Evolutionary conservation across 2,888 invertebrate genomes (phyloP).

Genomic region (Pilophorus perplexus): DNA sequence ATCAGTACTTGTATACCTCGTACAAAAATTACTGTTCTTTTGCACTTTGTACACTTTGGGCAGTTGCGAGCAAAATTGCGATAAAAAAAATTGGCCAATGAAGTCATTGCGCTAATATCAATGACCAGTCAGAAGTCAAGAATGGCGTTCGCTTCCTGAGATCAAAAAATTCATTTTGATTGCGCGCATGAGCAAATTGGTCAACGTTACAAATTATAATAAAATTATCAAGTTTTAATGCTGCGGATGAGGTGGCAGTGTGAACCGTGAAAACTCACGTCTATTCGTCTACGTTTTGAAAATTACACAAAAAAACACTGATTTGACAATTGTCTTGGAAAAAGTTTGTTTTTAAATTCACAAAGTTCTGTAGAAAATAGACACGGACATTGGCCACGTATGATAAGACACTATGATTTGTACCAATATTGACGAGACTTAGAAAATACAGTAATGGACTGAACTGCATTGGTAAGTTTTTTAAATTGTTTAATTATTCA

Average conservation of each 20-base stretch:
- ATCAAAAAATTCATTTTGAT: constrained; percentile 33
- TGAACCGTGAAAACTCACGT: too few relatives aligned
- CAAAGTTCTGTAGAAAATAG: constrained; percentile 38
- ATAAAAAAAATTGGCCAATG: not conserved
- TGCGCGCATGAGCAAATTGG: constrained; percentile 32
- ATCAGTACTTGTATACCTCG: not conserved
- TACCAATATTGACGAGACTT: constrained; percentile 43
- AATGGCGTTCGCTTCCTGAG: constrained; percentile 18
- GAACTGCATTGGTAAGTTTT: constrained; percentile 11
- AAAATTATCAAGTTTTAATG: not conserved
- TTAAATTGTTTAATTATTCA: not conserved
- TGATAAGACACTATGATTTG: constrained; percentile 44
- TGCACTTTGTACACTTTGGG: too few relatives aligned
- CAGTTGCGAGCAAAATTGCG: not conserved
- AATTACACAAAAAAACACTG: constrained; percentile 11
- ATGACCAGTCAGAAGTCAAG: not conserved
- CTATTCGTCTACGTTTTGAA: not conserved
- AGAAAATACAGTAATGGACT: constrained; percentile 8
- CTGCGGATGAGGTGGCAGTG: constrained; percentile 21
- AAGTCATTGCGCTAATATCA: not conserved
- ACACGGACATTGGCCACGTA: constrained; percentile 42
- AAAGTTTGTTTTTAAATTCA: not conserved
- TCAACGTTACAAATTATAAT: not conserved
- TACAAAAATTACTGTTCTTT: not conserved
- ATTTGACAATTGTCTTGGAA: constrained; percentile 17